Evolutionary conservation across 2,113 vertebrate species (phyloP).

Genomic region (Hirundichthys speculiger): DNA sequence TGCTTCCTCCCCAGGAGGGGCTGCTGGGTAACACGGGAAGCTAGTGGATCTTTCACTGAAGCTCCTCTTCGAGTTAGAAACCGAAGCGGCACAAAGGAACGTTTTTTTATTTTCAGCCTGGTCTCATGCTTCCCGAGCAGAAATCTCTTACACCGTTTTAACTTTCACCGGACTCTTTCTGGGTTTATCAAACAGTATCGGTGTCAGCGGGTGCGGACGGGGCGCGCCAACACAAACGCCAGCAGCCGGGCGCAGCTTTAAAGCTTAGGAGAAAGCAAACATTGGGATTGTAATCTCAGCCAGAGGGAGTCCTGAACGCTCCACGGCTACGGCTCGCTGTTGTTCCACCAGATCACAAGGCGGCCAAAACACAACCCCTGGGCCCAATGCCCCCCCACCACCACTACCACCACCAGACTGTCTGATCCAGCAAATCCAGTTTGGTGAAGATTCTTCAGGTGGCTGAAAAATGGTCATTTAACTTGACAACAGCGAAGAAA

Average conservation of each 20-base stretch:
- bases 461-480: too few relatives aligned
- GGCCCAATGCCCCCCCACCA: too few relatives aligned
- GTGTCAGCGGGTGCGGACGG: constrained; percentile 1
- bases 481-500: too few relatives aligned
- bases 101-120: too few relatives aligned
- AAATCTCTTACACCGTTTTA: constrained; percentile 5
- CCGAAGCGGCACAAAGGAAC: not conserved
- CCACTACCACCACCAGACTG: too few relatives aligned
- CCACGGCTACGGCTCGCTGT: not conserved
- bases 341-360: constrained; percentile 22
- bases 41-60: not conserved
- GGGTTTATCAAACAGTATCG: constrained; percentile 28
- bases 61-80: not conserved
- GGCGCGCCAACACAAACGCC: constrained; percentile 26
- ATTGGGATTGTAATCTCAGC: constrained; percentile 39
- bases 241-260: constrained; percentile 43
- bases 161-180: constrained; percentile 18
- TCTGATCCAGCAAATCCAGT: too few relatives aligned
- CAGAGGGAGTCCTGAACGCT: constrained; percentile 16
- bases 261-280: constrained; percentile 58
- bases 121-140: too few relatives aligned
- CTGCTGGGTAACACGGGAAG: too few relatives aligned
- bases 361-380: too few relatives aligned
- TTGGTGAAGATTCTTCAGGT: too few relatives aligned
- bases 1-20: constrained; percentile 20